Base-by-base conservation (phyloP, 2,888 invertebrate genomes). In the Halictus quadricinctus region DNA sequence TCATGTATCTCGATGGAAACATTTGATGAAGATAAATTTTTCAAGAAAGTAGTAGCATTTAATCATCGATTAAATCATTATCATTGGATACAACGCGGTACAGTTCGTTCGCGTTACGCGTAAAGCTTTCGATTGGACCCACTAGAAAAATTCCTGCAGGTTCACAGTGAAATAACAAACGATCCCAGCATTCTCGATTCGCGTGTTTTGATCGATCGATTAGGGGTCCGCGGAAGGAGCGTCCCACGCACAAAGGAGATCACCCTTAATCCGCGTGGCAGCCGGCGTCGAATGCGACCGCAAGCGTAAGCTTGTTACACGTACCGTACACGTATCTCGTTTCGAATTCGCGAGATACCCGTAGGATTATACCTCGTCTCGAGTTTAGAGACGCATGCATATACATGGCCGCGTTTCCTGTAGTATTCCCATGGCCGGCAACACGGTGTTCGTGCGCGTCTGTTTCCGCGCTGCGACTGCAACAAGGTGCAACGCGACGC, bases 261-360 rank as follows among this genome's bases (percentile, higher is more conserved):
- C 83, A 73, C 83, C 60, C 54, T 79, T 79, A 83, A 84, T 83
- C 78, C 77, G 84, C 58, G 70, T 69, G 74, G 54, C 83, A 58
- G 43, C 81, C 21, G 79, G 29, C 29, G 69, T 29, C 75, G 80
- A 85, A 85, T 76, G 36, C 77, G 64, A 80, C 84, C 72, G 54
- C 80, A 77, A 54, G 80, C 80, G 72, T 85, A 84, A 85, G 85
- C 80, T 70, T 29, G 74, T 85, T 85, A 84, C 79, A 60, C 15
- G n/a, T 43, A 50, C 25, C 46, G 46, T 58, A 70, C 76, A 83
- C 83, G 79, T 77, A 74, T 84, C 84, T 80, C 64, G 76, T 84
- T 84, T 80, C 85, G 84, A 80, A 81, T 87, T 83, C 80, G 83
- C 80, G 86, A 78, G 82, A 80, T 60, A 60, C 77, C 80, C 76